Evolutionary conservation across 2,888 invertebrate genomes (phyloP).

Genomic region (Microctonus hyperodae): DNA sequence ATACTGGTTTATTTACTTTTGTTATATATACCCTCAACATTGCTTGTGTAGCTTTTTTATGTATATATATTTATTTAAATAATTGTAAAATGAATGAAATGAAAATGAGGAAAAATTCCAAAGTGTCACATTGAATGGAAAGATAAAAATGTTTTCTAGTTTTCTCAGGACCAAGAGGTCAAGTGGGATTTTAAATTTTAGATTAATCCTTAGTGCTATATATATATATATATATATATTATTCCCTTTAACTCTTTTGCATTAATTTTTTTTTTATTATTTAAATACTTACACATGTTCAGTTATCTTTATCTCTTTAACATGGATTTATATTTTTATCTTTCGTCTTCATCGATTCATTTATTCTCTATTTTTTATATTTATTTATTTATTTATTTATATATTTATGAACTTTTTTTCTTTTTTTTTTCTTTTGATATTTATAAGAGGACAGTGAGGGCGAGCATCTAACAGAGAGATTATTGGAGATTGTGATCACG

Average conservation of each 20-base stretch:
- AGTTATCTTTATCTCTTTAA: not conserved
- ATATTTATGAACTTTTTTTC: not conserved
- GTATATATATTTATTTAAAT: not conserved
- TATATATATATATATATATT: too few relatives aligned
- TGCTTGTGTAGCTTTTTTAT: not conserved
- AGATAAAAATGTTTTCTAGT: conserved; percentile 36
- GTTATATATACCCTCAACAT: not conserved
- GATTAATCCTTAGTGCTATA: conserved; percentile 41
- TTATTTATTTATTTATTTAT: not conserved
- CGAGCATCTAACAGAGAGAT: not conserved
- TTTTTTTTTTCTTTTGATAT: conserved; percentile 3
- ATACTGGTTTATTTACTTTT: too few relatives aligned
- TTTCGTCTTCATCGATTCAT: not conserved
- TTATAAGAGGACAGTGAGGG: not conserved
- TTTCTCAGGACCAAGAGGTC: conserved; percentile 51
- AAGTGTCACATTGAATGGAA: not conserved
- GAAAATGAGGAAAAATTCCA: too few relatives aligned
- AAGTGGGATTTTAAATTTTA: conserved; percentile 53
- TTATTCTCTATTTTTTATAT: not conserved
- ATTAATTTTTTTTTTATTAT: conserved; percentile 1
- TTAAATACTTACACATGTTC: too few relatives aligned
- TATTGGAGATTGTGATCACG: conserved; percentile 31
- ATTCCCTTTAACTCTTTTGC: not conserved
- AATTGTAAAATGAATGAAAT: not conserved
- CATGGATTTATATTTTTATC: too few relatives aligned